Evolutionary conservation across 64 coral and sea anemone genomes (phyloP), one percentile per base, ranked within the genome.

Genomic region (Porites lutea): DNA sequence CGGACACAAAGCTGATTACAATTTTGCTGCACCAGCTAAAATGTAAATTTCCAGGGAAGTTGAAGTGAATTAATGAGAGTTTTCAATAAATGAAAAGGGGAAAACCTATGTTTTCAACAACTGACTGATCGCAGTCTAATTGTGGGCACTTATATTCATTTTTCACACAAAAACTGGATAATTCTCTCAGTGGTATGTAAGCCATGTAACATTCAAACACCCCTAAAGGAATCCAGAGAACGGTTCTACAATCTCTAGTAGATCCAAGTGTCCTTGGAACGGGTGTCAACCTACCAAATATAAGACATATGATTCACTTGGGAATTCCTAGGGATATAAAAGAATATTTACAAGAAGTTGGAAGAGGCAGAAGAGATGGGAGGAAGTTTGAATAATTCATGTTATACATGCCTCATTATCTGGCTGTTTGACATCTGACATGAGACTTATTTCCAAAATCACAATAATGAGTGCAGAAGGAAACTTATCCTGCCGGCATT

Each of bases 201-300:
- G 52, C 52, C 52, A 54, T 9, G 52, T 54, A 54, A 4, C 52
- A 54, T 54, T 54, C 52, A 54, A 54, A 54, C 4, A 54, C 52
- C 4, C 52, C 52, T 54, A 9, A 54, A 5, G 52, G 9, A 5
- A 54, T 54, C 52, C 52, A 54, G 52, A 54, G 52, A 54, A 54
- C 52, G 4, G 52, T 9, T 54, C 52, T 54, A 5, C 4, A 54
- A 54, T 54, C 9, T 4, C 6, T n/a, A 70, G 37, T 77, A n/a
- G 73, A 69, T 51, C 9, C 86, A 21, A 59, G 70, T 88, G 86
- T 71, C 4, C 54, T 92, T 9, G 79, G 90, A n/a, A 92, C 74
- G 79, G 90, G 79, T 11, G 90, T 92, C 3, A 77, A 87, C 66
- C 47, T 93, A 27, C 82, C 91, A 65, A 73, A 63, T 51, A 78